A percentile compares a stretch with the other conserved stretches of the same genome.
Conservation (phyloP, 2,797 vertebrate genomes). For the Crenichthys baileyi region DNA sequence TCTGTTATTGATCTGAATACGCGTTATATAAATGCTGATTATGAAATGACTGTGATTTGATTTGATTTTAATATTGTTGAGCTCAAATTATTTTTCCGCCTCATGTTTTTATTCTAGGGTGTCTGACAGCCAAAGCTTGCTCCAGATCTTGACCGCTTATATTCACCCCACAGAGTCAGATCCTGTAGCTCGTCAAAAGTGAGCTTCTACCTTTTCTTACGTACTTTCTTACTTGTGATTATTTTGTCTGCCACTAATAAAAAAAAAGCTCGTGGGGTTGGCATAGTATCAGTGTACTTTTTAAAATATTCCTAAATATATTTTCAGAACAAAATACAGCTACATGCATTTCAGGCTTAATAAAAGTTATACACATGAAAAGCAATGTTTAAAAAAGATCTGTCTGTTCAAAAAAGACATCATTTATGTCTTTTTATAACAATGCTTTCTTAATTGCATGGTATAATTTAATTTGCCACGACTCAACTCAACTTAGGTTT, state of each 20-base stretch:
- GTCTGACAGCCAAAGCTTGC: slow-evolving; percentile 82
- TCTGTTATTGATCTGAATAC: not conserved
- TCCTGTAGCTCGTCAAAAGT: slow-evolving; percentile 92
- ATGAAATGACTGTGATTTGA: slow-evolving; percentile 1
- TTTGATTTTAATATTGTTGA: not conserved
- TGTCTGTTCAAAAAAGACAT: not conserved
- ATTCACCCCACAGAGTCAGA: slow-evolving; percentile 92
- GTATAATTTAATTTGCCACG: not conserved
- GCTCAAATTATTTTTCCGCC: not conserved
- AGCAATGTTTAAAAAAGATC: not conserved
- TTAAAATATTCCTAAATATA: not conserved
- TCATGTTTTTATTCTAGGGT: slow-evolving; percentile 76
- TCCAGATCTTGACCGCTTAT: slow-evolving; percentile 86
- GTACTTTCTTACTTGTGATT: not conserved
- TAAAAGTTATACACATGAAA: not conserved
- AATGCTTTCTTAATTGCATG: not conserved
- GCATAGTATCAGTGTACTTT: too few relatives aligned
- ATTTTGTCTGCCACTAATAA: not conserved
- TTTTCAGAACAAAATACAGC: not conserved
- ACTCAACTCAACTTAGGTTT: not conserved
- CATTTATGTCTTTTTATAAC: not conserved
- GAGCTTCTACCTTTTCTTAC: slow-evolving; percentile 29
- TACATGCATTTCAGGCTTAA: not conserved
- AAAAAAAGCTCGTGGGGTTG: not conserved
- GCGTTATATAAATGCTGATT: not conserved